Conservation (phyloP, 2,888 invertebrate genomes). For the Megamerina dolium region DNA sequence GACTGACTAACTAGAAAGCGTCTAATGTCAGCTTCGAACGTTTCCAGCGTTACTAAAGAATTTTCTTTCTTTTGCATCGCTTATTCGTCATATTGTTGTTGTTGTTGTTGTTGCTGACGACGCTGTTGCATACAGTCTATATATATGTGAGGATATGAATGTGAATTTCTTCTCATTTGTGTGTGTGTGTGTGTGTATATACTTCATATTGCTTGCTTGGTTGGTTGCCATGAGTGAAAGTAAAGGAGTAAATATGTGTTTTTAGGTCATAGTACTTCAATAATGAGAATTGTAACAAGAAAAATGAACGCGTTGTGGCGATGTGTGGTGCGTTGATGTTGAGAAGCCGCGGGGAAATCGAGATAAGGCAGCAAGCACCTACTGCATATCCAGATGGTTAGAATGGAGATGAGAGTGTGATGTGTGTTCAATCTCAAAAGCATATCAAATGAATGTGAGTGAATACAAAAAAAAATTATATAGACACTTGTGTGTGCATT, state of each 20-base stretch:
- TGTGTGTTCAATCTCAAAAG: neutral
- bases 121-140: neutral
- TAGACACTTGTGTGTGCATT: conserved; percentile 4
- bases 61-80: no score
- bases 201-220: neutral
- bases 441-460: neutral
- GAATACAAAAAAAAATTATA: no score
- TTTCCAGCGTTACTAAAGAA: no score
- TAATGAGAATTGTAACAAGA: conserved; percentile 16
- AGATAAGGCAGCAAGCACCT: conserved; percentile 22
- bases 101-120: no score
- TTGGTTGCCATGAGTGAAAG: conserved; percentile 13
- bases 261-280: conserved; percentile 38
- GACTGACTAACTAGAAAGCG: no score
- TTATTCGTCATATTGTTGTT: no score
- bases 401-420: neutral
- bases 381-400: neutral
- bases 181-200: neutral
- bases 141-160: neutral
- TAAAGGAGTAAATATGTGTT: conserved; percentile 39
- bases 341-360: conserved; percentile 27
- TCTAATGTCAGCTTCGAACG: no score
- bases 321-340: conserved; percentile 16
- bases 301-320: conserved; percentile 17
- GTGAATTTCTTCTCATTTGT: neutral